These are phyloP conservation scores for Flexamia atlantica DNA, from an alignment of 2,888 invertebrate genomes.

Conservation along the genomic window DNA sequence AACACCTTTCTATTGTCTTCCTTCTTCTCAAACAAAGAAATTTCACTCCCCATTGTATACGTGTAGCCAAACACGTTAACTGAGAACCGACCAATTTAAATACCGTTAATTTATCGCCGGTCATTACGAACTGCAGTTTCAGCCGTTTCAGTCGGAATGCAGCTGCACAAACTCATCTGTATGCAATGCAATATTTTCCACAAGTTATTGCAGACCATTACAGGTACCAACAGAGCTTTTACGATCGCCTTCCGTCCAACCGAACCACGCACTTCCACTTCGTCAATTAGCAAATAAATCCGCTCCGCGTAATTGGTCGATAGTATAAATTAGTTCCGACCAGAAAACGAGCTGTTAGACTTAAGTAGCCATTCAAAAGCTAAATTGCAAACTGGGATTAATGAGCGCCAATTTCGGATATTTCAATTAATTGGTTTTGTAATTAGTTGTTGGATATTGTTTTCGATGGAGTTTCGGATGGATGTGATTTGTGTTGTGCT, in stretches of 20 bases:
- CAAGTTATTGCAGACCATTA: constrained; percentile 50
- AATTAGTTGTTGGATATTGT: constrained; percentile 23
- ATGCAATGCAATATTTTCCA: constrained; percentile 49
- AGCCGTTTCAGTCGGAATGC: constrained; percentile 22
- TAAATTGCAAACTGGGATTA: constrained; percentile 14
- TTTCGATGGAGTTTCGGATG: not conserved
- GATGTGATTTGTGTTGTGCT: not conserved
- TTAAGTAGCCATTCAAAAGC: constrained; percentile 39
- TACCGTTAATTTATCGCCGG: not conserved
- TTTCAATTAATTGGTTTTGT: constrained; percentile 18
- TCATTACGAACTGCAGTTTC: constrained; percentile 1
- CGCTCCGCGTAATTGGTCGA: constrained; percentile 30
- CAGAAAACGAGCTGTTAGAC: constrained; percentile 38
- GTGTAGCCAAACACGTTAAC: no score
- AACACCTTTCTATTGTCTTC: no score
- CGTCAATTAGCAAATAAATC: constrained; percentile 43
- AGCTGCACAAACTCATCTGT: constrained; percentile 39
- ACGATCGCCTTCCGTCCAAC: constrained; percentile 39
- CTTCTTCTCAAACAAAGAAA: no score
- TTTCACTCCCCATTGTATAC: no score
- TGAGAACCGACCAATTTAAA: not conserved
- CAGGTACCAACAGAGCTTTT: constrained; percentile 38
- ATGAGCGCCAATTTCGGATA: constrained; percentile 24
- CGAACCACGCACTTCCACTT: constrained; percentile 22
- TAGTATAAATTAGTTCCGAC: constrained; percentile 34